phyloP scores from a whole-genome alignment of 2,113 vertebrate genomes.

The Perca flavescens region DNA sequence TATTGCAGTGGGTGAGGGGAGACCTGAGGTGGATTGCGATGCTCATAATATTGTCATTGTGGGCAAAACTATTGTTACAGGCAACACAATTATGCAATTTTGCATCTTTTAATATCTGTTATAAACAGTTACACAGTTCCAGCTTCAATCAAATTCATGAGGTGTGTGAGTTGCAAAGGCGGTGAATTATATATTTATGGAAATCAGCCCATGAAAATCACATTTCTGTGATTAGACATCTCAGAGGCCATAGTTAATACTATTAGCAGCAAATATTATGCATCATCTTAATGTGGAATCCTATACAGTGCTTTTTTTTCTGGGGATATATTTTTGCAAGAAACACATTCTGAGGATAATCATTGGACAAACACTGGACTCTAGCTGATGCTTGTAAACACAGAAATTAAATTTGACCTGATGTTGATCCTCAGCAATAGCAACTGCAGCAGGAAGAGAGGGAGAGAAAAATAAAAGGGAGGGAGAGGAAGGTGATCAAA shows the following conservation, averaged over 20 bases:
- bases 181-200: constrained; percentile 60
- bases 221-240: constrained; percentile 60
- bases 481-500: background rate
- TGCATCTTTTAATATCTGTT: constrained; percentile 67
- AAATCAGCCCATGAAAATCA: constrained; percentile 56
- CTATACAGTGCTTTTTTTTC: constrained; percentile 1
- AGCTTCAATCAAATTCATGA: constrained; percentile 59
- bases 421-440: constrained; percentile 21
- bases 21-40: constrained; percentile 48
- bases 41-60: constrained; percentile 44
- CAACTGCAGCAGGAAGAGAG: constrained; percentile 23
- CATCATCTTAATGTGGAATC: constrained; percentile 32
- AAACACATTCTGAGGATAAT: constrained; percentile 11
- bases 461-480: background rate
- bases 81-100: constrained; percentile 56
- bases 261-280: constrained; percentile 43
- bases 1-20: constrained; percentile 47
- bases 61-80: constrained; percentile 45
- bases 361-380: background rate
- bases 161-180: constrained; percentile 39
- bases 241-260: constrained; percentile 38
- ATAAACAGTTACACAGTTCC: constrained; percentile 49
- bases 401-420: constrained; percentile 43
- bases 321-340: background rate
- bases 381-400: constrained; percentile 19